Evolutionary conservation across 2,113 vertebrate genomes (phyloP), one percentile per base, ranked within the genome.

Genomic region (Myanophis thanlyinensis): DNA sequence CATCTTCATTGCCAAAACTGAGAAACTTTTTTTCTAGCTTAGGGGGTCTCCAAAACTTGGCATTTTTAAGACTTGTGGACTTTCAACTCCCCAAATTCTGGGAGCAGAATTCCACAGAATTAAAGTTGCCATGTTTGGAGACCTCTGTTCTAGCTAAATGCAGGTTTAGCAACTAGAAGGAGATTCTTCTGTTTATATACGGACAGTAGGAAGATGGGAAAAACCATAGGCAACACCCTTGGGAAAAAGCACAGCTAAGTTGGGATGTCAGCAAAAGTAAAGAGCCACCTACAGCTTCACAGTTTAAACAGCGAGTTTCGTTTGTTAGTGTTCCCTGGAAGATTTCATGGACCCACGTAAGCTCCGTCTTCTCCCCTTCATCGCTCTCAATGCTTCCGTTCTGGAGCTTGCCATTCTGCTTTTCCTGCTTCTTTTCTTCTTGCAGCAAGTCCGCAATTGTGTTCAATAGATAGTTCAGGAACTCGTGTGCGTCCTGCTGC

Each of bases 301-400:
- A 99, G 98, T 98, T 99, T 96, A 99, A 98, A 97, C 98, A 99
- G 94, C 98, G 98, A 20, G 98, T 99, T 98, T 99, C 98, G 54
- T 99, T 99, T 97, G 98, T 99, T 97, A 99, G 98, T 22, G 98
- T 99, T 95, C 98, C 98, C 96, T 99, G 98, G 98, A 99, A 99
- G 97, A 99, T 99, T 97, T 99, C 98, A 1, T 99, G 98, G 93
- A 99, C 98, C 98, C 98, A 99, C 4, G 98, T 99, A 96, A 98
- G 97, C 90, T 98, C 98, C 0, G 97, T 93, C 97, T 98, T 98
- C 96, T 98, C 98, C 11, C 97, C 98, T 25, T 98, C 97, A 20
- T 98, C 98, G 0, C 97, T 97, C 86, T 98, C 98, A 35, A 97
- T 95, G 90, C 98, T 98, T 88, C 96, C 96, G 0, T 97, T 97